Evolutionary conservation across 2,797 vertebrate species (phyloP), one percentile per base, ranked within the genome.

Genomic region (Pseudomugil gertrudae): DNA sequence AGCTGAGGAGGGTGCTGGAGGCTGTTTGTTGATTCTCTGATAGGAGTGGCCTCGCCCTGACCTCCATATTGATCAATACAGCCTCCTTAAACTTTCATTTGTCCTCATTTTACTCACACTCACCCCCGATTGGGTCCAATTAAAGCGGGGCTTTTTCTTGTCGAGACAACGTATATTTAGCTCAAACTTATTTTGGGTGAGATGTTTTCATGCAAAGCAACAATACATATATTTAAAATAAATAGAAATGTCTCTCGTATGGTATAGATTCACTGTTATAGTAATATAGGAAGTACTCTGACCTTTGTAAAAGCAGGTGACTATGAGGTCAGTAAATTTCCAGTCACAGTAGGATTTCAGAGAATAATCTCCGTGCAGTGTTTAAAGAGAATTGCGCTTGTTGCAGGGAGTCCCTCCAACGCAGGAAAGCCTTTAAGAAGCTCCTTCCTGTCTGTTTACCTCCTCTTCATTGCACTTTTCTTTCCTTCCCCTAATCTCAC

Each of bases 401-500:
- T 75, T 80, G 63, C 40, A 84, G 90, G 88, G 88, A 90, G 87
- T 90, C 87, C 88, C 90, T 90, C 92, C 90, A 70, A 92, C 85
- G 85, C 90, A 93, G 93, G 92, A 93, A 93, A 93, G 87, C 92
- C 93, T 93, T 93, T 92, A 79, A 89, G 90, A 88, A 85, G 87
- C 87, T 89, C 74, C 85, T 90, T 92, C 90, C 87, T 90, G 89
- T 88, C 76, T 89, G 78, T 86, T 82, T 81, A 84, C 87, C 89
- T 81, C 85, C 89, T 85, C 84, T 76, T 88, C 89, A 45, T 85
- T 92, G 90, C 86, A 91, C 90, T 93, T 92, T 90, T 85, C 80
- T 89, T 90, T 93, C 87, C 91, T 61, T 75, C 76, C 43, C 83
- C 79, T 86, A 56, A 63, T 90, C 76, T 89, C 90, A 86, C 92